Evolutionary conservation across 2,113 vertebrate species (phyloP), one percentile per base, ranked within the genome.

Genomic region (Pelecanus crispus): DNA sequence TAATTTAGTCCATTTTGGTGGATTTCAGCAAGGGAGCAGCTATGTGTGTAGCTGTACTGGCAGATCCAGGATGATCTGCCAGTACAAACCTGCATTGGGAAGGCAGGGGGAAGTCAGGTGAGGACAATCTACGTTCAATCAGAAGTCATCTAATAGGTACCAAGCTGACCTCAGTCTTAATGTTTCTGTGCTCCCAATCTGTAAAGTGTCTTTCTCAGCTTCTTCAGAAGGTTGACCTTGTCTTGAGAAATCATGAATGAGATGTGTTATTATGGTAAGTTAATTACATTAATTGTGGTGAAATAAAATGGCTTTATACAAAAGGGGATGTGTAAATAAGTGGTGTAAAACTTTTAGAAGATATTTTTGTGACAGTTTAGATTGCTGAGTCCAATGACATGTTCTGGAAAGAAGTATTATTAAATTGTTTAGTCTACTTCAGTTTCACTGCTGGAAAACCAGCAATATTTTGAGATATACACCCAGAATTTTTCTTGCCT

Each of bases 61-160:
- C 10, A 52, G 78, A 47, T 78, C 38, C 42, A 42, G 32, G 79
- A 47, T 28, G n/a, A 81, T 79, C 70, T 73, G n/a, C 26, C 55
- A 40, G 62, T 75, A 56, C 24, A 80, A 77, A 70, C 21, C 68
- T 73, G 49, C 29, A 26, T 67, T 32, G 25, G 59, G 78, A 74
- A 63, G 19, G 24, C n/a, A 32, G 9, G 38, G 44, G n/a, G 5
- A 52, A 25, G 36, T 49, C 58, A 25, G 59, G 3, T 66, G 34
- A 89, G 38, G 38, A 45, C 1, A 4, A 62, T 53, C 19, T 56
- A 2, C 16, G 4, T 47, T 71, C 0, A 0, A 9, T 81, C n/a
- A 79, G 28, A 74, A 79, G 20, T 82, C 36, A 32, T 31, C 44
- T 36, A 12, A 21, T n/a, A 45, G 38, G 40, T 67, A 36, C 29